These are phyloP conservation scores for Cyclura pinguis DNA, from an alignment of 2,797 vertebrate genomes.

Conservation along the genomic window DNA sequence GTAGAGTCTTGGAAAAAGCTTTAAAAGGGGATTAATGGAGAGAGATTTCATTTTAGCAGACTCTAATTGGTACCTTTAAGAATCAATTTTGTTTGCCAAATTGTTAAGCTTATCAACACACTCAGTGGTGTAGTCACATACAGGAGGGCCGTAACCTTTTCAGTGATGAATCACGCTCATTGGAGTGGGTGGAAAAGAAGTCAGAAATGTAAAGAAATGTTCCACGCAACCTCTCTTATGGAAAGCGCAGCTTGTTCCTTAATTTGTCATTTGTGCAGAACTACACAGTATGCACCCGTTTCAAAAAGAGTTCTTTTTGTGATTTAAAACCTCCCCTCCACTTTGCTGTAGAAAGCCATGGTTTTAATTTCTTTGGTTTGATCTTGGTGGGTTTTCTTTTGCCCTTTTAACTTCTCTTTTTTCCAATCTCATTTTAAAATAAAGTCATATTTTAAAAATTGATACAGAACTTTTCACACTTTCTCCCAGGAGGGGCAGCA, in stretches of 20 bases:
- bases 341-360: not conserved
- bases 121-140: not conserved
- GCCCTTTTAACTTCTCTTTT: not conserved
- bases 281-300: not conserved
- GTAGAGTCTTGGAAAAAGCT: not conserved
- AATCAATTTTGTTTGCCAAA: not conserved
- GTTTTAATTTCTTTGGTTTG: constrained; percentile 16
- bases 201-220: constrained; percentile 5
- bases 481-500: not conserved
- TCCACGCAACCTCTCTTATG: not conserved
- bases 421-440: constrained; percentile 6
- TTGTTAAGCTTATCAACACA: constrained; percentile 8
- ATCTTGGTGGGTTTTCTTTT: not conserved
- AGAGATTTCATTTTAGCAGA: constrained; percentile 8
- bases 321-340: not conserved
- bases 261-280: not conserved
- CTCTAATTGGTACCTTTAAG: not conserved
- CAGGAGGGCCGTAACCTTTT: constrained; percentile 11
- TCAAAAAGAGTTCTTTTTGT: constrained; percentile 25
- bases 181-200: constrained; percentile 25
- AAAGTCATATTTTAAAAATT: not conserved
- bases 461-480: not conserved
- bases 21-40: not conserved
- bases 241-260: constrained; percentile 24
- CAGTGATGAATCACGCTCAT: not conserved